These are phyloP conservation scores for Ochotona curzoniae DNA, from an alignment of 2,113 vertebrate genomes.

Conservation along the genomic window DNA sequence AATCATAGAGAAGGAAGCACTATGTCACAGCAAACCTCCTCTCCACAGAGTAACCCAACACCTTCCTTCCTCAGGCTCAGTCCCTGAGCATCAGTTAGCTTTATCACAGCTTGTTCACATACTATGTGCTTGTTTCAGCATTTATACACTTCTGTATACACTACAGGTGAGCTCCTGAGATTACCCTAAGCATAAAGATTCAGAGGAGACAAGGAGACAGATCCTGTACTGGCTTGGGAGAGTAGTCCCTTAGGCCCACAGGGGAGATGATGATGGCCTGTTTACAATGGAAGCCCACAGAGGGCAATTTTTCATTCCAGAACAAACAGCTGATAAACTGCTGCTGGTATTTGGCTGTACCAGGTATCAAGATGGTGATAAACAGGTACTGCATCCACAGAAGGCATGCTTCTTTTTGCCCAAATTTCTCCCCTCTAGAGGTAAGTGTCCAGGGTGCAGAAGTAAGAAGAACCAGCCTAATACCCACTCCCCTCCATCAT, in stretches of 20 bases:
- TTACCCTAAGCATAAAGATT: neutral
- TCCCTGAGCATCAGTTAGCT: neutral
- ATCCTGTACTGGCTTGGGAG: neutral
- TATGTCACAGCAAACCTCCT: neutral
- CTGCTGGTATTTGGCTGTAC: neutral
- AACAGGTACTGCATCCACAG: neutral
- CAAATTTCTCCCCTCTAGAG: neutral
- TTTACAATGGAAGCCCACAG: neutral
- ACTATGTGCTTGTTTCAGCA: neutral
- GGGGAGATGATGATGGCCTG: neutral
- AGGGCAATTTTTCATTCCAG: neutral
- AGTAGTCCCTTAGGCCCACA: fast-evolving
- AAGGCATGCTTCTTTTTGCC: neutral
- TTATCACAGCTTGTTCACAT: conserved; percentile 13
- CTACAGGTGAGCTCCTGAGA: neutral
- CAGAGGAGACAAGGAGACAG: neutral
- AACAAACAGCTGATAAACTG: neutral
- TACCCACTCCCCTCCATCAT: too few species aligned
- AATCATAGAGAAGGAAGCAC: neutral
- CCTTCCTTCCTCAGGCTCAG: neutral
- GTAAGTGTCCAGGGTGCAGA: too few species aligned
- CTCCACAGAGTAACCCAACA: neutral
- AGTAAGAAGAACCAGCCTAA: neutral
- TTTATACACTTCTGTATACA: neutral
- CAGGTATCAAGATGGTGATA: neutral